Percentiles rank a stretch among this genome's conserved stretches.
These are phyloP conservation scores for Gambelia wislizenii DNA, from an alignment of 2,797 vertebrate genomes.

Conservation along the genomic window DNA sequence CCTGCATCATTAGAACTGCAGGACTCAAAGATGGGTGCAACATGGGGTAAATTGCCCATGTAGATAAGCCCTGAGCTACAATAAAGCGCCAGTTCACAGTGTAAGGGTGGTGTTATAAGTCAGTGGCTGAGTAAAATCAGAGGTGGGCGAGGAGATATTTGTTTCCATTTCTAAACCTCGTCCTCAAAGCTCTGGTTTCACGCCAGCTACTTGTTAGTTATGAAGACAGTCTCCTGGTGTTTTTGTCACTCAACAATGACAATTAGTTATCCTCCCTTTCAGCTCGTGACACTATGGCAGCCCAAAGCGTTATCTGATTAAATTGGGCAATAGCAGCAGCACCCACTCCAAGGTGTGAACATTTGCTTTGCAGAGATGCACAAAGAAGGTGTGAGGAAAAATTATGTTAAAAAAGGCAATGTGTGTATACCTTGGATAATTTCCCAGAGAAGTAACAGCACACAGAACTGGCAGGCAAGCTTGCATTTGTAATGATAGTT, in stretches of 20 bases:
- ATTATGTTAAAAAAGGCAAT: background rate
- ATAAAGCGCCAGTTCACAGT: background rate
- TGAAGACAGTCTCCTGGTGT: background rate
- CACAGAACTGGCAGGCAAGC: background rate
- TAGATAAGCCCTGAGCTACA: background rate
- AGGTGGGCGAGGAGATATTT: background rate
- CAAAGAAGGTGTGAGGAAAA: background rate
- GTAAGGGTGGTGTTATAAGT: background rate
- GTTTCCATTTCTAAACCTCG: background rate
- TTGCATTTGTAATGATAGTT: background rate
- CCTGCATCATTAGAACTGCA: too few species aligned
- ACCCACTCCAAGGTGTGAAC: too few species aligned
- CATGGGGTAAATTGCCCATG: too few species aligned
- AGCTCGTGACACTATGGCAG: background rate
- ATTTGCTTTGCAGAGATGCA: background rate
- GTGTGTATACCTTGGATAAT: background rate
- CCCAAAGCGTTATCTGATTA: background rate
- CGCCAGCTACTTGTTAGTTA: background rate
- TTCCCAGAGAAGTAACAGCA: background rate
- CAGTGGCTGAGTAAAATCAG: background rate
- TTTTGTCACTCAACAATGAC: background rate
- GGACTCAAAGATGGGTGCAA: too few species aligned
- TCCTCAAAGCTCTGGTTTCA: rapidly evolving
- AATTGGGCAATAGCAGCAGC: background rate
- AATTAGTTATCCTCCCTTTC: background rate